Base-by-base conservation (phyloP, 2,888 invertebrate species). In the Pilophorus perplexus region DNA sequence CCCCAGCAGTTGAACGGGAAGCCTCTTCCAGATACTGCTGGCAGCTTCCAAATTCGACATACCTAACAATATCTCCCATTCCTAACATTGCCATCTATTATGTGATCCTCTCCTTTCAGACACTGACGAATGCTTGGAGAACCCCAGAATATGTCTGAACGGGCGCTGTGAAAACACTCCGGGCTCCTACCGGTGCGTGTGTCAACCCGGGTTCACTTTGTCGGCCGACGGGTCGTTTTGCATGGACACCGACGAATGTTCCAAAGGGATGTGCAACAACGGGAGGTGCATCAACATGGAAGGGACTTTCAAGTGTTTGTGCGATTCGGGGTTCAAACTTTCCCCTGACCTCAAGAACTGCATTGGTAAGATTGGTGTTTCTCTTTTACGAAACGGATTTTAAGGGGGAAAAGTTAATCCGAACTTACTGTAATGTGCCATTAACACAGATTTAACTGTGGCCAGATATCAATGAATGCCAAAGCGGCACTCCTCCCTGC, bases 131-230 rank as follows among this genome's bases (percentile, higher is more conserved):
- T 85, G 85, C 73, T 76, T 82, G 28, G 89, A 89, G 75, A 87
- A 85, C 80, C 86, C 85, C 12, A 80, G 86, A 72, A 87, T 88
- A 67, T 90, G 89, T 74, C 80, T 91, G 67, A 86, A 87, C 74
- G 92, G 90, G 3, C 81, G 84, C 68, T 92, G 92, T 75, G 85
- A 85, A 73, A 91, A 92, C 76, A 84, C 86, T 3, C 85, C 86
- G 5, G 91, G 91, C 1, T 88, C 89, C 0, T 89, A 88, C 78
- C 84, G 85, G 68, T 93, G 93, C 78, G 82, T 85, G 55, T 92
- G 92, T 74, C 81, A 85, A 71, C 80, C 85, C n/a, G 91, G 91
- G 0, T 92, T 89, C 78, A 83, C 85, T 37, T 83, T 89, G 40
- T 86, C 87, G 0, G 81, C 82, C 46, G 87, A 87, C 74, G 83